Conservation (phyloP, 1,140 invertebrate species). For the Pogonus chalceus region DNA sequence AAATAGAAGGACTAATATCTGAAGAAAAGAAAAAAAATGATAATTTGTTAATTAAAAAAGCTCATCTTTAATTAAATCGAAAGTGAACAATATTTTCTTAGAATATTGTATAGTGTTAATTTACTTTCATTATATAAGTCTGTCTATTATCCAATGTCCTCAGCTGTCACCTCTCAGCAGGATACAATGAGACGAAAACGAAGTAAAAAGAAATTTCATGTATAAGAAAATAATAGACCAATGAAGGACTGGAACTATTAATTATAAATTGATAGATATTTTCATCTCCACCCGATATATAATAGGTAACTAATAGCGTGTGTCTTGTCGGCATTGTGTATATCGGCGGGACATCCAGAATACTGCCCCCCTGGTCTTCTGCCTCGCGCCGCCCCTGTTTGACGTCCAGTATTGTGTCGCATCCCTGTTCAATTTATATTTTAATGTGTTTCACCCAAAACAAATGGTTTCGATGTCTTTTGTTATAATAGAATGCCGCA, state of each 20-base stretch:
- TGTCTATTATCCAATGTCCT: too few relatives aligned
- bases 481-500: not conserved
- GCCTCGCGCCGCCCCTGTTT: not conserved
- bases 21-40: too few relatives aligned
- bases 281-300: constrained; percentile 14
- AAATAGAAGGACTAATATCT: too few relatives aligned
- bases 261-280: constrained; percentile 5
- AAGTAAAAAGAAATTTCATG: too few relatives aligned
- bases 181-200: too few relatives aligned
- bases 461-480: not conserved
- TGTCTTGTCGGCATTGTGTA: constrained; percentile 9
- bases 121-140: too few relatives aligned
- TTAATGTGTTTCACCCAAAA: constrained; percentile 4
- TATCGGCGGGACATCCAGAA: constrained; percentile 8
- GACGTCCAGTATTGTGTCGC: constrained; percentile 2
- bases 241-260: not conserved
- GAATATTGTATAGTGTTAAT: too few relatives aligned
- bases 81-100: too few relatives aligned
- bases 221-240: not conserved
- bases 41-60: too few relatives aligned
- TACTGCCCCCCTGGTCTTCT: not conserved
- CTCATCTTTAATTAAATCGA: too few relatives aligned
- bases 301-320: constrained; percentile 15
- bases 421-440: constrained; percentile 6
- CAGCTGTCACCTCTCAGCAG: too few relatives aligned